phyloP scores from a whole-genome alignment of 37 sponge, comb jelly and placozoan genomes.

The Spongia lamella region DNA sequence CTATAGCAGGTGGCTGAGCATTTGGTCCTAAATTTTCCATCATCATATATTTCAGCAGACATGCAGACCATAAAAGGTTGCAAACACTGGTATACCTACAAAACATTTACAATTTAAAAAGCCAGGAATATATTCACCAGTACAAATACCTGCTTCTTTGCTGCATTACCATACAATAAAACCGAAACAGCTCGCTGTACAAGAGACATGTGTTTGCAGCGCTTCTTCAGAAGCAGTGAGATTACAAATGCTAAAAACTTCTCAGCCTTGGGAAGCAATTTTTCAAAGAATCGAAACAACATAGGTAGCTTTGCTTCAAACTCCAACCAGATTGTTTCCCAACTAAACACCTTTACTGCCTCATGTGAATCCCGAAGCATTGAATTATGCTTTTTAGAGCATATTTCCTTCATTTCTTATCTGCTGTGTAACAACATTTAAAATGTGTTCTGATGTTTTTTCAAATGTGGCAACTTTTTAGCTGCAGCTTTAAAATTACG shows the following conservation, averaged over 20 bases:
- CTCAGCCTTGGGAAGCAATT: background rate
- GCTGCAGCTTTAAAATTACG: background rate
- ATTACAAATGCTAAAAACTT: slow-evolving; percentile 16
- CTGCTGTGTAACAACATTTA: too few relatives aligned
- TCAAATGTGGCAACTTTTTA: background rate
- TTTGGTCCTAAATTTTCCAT: too few relatives aligned
- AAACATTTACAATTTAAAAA: too few relatives aligned
- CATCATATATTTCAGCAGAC: too few relatives aligned
- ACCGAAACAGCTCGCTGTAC: slow-evolving; percentile 44
- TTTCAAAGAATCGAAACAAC: slow-evolving; percentile 3
- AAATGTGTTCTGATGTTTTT: too few relatives aligned
- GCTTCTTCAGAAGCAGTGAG: slow-evolving; percentile 31
- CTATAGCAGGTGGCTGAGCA: too few relatives aligned
- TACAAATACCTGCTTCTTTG: too few relatives aligned
- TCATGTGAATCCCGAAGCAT: slow-evolving; percentile 18
- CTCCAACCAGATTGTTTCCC: slow-evolving; percentile 34
- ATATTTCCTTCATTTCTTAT: slow-evolving; percentile 16
- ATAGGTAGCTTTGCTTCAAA: slow-evolving; percentile 11
- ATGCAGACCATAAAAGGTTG: too few relatives aligned
- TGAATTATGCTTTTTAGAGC: slow-evolving; percentile 15
- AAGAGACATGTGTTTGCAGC: slow-evolving; percentile 3
- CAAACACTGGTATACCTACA: too few relatives aligned
- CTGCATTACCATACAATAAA: slow-evolving; percentile 41
- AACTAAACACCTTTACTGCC: slow-evolving; percentile 36
- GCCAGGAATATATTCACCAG: too few relatives aligned